phyloP scores from a whole-genome alignment of 1,140 invertebrate genomes.

The Dryas iulia region DNA sequence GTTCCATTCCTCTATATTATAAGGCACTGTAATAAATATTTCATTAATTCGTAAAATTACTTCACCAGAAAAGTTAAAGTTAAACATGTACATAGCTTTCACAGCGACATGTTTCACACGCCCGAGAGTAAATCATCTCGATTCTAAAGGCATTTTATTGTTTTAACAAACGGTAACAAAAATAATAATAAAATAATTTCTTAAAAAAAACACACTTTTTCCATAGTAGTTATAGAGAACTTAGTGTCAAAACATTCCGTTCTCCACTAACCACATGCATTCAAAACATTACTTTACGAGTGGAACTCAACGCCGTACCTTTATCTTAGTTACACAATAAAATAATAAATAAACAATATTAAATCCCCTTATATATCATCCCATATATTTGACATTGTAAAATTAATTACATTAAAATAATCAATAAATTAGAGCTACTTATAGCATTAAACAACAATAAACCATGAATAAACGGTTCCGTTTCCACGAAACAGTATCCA shows the following conservation, averaged over 20 bases:
- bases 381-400: background rate
- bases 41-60: slow-evolving; percentile 1
- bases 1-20: background rate
- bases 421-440: background rate
- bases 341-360: background rate
- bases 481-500: background rate
- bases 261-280: too few species aligned
- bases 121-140: too few species aligned
- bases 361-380: background rate
- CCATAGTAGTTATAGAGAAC: too few species aligned
- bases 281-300: too few species aligned
- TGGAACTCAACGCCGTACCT: too few species aligned
- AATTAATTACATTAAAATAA: background rate
- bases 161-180: too few species aligned
- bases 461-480: background rate
- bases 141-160: too few species aligned
- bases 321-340: too few species aligned
- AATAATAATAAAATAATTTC: too few species aligned
- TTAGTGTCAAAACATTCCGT: too few species aligned
- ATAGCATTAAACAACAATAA: background rate
- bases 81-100: background rate
- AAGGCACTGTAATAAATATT: background rate
- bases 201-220: too few species aligned
- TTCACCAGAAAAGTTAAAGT: background rate
- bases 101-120: background rate